phyloP scores from a whole-genome alignment of 2,888 invertebrate species.

The Colostygia pectinataria region DNA sequence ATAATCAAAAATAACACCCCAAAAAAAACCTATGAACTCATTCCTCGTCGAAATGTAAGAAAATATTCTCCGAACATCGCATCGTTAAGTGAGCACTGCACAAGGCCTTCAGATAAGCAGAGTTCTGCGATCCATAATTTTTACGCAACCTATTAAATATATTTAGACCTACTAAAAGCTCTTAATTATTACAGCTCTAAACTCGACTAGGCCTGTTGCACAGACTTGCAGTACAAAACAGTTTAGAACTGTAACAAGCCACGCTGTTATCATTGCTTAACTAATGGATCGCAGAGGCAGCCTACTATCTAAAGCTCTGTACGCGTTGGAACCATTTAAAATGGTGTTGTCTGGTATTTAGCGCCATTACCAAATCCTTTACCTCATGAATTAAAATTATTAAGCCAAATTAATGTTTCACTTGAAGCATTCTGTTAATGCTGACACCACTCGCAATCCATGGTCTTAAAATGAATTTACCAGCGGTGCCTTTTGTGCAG shows the following conservation, averaged over 20 bases:
- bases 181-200: too few species aligned
- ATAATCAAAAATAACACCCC: conserved; percentile 66
- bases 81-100: conserved; percentile 40
- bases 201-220: too few species aligned
- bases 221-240: too few species aligned
- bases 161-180: too few species aligned
- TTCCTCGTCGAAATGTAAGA: conserved; percentile 40
- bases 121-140: conserved; percentile 5
- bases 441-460: conserved; percentile 67
- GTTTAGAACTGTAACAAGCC: too few species aligned
- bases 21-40: conserved; percentile 31
- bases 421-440: conserved; percentile 78
- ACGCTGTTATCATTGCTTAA: too few species aligned
- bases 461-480: conserved; percentile 86
- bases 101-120: neutral
- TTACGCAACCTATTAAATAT: too few species aligned
- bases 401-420: conserved; percentile 72
- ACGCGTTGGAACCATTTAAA: conserved; percentile 5
- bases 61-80: conserved; percentile 13
- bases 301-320: conserved; percentile 19
- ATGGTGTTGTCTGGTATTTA: conserved; percentile 55
- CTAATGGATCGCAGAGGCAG: neutral
- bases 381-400: conserved; percentile 74
- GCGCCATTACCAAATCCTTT: conserved; percentile 82
- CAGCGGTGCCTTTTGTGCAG: conserved; percentile 99